Base-by-base conservation (phyloP, 2,888 invertebrate genomes). In the Agonopterix subpropinquella region DNA sequence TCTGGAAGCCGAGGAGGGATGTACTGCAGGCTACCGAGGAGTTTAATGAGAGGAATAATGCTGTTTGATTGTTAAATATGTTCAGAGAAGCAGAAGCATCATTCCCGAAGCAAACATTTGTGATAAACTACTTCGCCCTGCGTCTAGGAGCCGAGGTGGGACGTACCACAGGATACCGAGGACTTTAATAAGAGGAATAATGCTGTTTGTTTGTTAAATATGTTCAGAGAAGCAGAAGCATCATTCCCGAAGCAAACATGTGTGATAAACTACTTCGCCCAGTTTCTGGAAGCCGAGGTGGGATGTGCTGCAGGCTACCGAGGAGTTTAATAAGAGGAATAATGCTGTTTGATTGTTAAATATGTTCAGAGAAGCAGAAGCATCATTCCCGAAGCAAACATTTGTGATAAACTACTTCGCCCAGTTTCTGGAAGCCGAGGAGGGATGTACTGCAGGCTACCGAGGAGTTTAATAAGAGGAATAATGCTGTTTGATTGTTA, bases 271-370 rank as follows among this genome's bases (percentile, higher is more conserved):
- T 28, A 84, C 86, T 0, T 86, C 89, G 2, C 75, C 78, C 0
- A 79, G 81, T 5, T 88, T 75, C 64, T 89, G 89, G 89, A 66
- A 86, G 57, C 81, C 85, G 11, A 63, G 85, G 10, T 86, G 87
- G 87, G 59, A 75, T 1, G 85, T 87, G 7, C 87, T 87, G 0
- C 57, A 68, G 0, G 75, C 86, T 49, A 89, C 88, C 0, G 87
- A 88, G 43, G 83, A 83, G 48, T 82, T 89, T 42, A 88, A 88
- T 88, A 44, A 62, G 65, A 69, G 69, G 55, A 88, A 88, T 47
- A 74, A 86, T 43, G 82, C 70, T 8, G 47, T 50, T 2, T 78
- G 39, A 39, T 11, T 39, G 28, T 28, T 28, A 28, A 28, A 28
- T 28, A 28, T 28, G 28, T 28, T 7, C 28, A 28, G 28, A 28